Percentiles rank a stretch among this genome's conserved stretches.
These are phyloP conservation scores for Acrocephalus kingi DNA, from an alignment of 2,113 vertebrate genomes.

Conservation along the genomic window DNA sequence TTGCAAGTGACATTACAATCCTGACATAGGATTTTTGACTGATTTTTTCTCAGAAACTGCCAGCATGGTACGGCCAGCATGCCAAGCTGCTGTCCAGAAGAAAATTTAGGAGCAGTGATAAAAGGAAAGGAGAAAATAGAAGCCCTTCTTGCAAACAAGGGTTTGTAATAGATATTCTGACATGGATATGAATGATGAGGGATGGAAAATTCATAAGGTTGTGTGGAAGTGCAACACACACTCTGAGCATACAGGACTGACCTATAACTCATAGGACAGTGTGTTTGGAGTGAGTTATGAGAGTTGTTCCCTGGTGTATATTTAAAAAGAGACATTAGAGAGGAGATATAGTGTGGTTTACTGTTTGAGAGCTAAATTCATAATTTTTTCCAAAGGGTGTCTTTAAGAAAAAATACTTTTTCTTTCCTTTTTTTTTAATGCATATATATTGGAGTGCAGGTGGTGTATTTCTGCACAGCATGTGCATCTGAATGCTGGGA, in stretches of 20 bases:
- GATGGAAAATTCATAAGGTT: constrained; percentile 54
- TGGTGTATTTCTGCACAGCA: not conserved
- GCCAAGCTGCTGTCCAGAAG: constrained; percentile 18
- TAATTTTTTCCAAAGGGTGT: not conserved
- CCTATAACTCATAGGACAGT: constrained; percentile 50
- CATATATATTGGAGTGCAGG: not conserved
- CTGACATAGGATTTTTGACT: not conserved
- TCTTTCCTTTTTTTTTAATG: not conserved
- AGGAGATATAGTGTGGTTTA: constrained; percentile 2
- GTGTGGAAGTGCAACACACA: constrained; percentile 18
- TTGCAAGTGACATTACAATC: not conserved
- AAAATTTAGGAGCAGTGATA: constrained; percentile 49
- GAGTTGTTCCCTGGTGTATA: constrained; percentile 10
- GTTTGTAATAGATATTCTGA: constrained; percentile 51
- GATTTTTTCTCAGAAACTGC: constrained; percentile 24
- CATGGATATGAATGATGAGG: constrained; percentile 11
- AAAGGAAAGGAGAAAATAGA: constrained; percentile 46
- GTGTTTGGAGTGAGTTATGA: constrained; percentile 16
- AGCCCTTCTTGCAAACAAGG: constrained; percentile 21
- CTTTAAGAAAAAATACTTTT: not conserved
- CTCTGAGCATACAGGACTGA: not conserved
- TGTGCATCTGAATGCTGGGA: not conserved
- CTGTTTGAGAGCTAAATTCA: constrained; percentile 14
- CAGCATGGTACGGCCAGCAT: not conserved
- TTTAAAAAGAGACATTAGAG: constrained; percentile 32